phyloP scores from a whole-genome alignment of 2,113 vertebrate genomes.

The Carlito syrichta region DNA sequence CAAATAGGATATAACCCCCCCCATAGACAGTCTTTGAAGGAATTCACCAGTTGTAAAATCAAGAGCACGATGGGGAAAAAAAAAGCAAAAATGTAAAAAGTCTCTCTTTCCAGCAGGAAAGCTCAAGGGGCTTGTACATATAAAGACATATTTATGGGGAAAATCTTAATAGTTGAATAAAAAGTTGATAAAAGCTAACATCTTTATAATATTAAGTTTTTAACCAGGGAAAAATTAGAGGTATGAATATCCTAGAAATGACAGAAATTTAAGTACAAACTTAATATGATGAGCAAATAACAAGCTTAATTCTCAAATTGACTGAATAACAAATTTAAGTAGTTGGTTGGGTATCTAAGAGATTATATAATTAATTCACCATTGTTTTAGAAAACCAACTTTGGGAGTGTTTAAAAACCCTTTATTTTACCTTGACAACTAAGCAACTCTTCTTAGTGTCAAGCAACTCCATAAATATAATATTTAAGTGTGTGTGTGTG shows the following conservation, averaged over 20 bases:
- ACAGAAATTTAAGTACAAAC: constrained; percentile 6
- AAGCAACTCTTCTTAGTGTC: constrained; percentile 13
- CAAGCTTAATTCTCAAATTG: constrained; percentile 5
- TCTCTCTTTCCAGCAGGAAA: not conserved
- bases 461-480: not conserved
- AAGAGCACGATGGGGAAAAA: not conserved
- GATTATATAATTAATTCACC: not conserved
- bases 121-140: not conserved
- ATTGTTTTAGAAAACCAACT: constrained; percentile 6
- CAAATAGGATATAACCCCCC: not conserved
- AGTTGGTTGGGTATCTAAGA: not conserved
- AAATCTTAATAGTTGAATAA: not conserved
- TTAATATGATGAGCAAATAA: not conserved
- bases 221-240: not conserved
- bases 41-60: not conserved
- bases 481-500: too few relatives aligned
- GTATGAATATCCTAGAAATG: constrained; percentile 35
- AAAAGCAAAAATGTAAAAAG: not conserved
- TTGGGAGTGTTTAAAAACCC: not conserved
- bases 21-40: not conserved
- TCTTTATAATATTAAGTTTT: not conserved
- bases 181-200: constrained; percentile 15
- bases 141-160: not conserved
- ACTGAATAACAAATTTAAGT: not conserved
- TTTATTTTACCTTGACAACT: constrained; percentile 1